Evolutionary conservation across 2,113 vertebrate genomes (phyloP), one percentile per base, ranked within the genome.

Genomic region (Carassius gibelio): DNA sequence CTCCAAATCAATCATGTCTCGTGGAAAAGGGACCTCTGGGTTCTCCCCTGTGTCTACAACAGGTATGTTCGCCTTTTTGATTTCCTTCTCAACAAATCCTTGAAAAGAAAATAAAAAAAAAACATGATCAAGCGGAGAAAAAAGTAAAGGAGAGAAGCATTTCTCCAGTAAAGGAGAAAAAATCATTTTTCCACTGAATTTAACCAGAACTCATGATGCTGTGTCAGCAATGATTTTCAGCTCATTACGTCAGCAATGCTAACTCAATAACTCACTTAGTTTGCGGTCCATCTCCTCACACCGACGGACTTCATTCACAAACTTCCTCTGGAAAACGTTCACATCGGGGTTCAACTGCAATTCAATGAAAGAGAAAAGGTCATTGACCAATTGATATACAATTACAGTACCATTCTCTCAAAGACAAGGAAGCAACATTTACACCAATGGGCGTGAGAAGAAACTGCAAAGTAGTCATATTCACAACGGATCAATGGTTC

Each of bases 21-120:
- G 95, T 4, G 98, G 98, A 84, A 99, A 97, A 48, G 98, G 98
- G 71, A 99, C 98, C 92, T 99, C 98, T 0, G 98, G 98, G 89
- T 99, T 99, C 90, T 99, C 98, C 0, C 98, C 98, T 0, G 98
- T 99, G 93, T 99, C 98, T 75, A 97, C 87, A 59, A 99, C 95
- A 0, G 95, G 94, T 84, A 99, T 97, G 86, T 96, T 95, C 13
- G 97, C 98, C 89, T 97, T 98, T 89, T 96, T 97, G 83, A 99
- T 98, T 91, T 99, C 98, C 91, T 99, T 99, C 88, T 99, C 98
- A 76, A 99, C 98, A 94, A 99, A 99, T 61, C 98, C 98, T 99
- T 69, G 5, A 76, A 64, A 76, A 26, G 26, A 26, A 26, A 26
- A 26, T 0, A 17, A 75, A 72, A 50, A 84, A 30, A 6, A 17